A percentile compares a stretch with the other conserved stretches of the same genome.
Evolutionary conservation across 2,888 invertebrate species (phyloP).

Genomic region (Diaperis boleti): DNA sequence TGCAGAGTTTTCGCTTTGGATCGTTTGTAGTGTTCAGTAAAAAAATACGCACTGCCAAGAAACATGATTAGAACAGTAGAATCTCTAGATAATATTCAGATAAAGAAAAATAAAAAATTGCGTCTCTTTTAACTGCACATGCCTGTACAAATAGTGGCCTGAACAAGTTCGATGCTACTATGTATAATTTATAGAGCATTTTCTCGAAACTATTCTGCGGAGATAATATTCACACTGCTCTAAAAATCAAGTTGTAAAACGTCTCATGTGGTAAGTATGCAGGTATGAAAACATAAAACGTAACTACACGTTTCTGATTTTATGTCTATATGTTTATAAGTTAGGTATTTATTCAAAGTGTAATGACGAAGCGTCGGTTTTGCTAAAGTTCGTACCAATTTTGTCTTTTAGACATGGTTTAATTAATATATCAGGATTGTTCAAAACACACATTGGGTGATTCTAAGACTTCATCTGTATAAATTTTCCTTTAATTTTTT

Average conservation of each 20-base stretch:
- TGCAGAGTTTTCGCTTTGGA: background rate
- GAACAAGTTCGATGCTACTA: slow-evolving; percentile 24
- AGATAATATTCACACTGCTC: background rate
- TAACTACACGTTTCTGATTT: background rate
- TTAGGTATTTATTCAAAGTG: too few species aligned
- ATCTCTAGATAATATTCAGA: too few species aligned
- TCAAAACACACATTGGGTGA: too few species aligned
- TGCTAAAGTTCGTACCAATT: too few species aligned
- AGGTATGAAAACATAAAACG: background rate
- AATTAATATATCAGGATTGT: too few species aligned
- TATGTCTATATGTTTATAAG: background rate
- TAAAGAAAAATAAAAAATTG: too few species aligned
- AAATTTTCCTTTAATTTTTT: too few species aligned
- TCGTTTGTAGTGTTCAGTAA: background rate
- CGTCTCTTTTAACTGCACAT: slow-evolving; percentile 29
- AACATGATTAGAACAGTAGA: background rate
- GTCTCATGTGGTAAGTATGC: background rate
- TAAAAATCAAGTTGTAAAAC: background rate
- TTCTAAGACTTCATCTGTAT: too few species aligned
- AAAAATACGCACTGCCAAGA: background rate
- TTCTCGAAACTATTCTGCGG: background rate
- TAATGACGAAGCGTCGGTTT: too few species aligned
- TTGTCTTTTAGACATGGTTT: too few species aligned
- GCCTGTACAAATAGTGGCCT: slow-evolving; percentile 26
- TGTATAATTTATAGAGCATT: slow-evolving; percentile 19